Conservation (phyloP, 1,140 invertebrate species). For the Pseudomyrmex sp. region DNA sequence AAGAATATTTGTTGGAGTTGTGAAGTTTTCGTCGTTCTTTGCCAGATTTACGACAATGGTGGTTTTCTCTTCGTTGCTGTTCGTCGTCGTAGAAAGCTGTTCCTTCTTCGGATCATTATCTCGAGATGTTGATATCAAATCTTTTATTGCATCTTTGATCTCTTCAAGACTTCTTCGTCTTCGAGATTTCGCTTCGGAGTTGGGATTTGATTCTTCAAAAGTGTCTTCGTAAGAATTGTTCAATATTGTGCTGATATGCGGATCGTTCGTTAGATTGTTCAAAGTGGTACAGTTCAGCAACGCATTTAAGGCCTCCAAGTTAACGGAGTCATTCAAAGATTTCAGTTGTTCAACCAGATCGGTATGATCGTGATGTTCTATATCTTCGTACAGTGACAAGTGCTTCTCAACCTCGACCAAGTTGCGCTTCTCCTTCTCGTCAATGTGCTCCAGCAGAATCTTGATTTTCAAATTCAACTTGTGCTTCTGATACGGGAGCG, state of each 20-base stretch:
- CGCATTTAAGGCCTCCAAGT: conserved; percentile 54
- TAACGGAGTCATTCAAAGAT: conserved; percentile 65
- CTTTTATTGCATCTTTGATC: neutral
- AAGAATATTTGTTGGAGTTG: too few relatives aligned
- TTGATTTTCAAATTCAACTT: conserved; percentile 68
- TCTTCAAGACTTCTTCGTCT: conserved; percentile 34
- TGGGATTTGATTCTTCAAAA: too few relatives aligned
- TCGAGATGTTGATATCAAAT: neutral
- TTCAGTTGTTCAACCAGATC: conserved; percentile 62
- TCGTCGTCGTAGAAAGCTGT: too few relatives aligned
- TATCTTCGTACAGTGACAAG: conserved; percentile 62
- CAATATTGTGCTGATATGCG: neutral
- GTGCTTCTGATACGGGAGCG: conserved; percentile 19
- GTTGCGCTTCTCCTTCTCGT: conserved; percentile 68
- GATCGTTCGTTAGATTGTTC: conserved; percentile 23
- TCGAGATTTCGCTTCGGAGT: neutral
- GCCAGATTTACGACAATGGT: too few relatives aligned
- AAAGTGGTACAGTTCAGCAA: conserved; percentile 69
- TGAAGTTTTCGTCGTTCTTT: too few relatives aligned
- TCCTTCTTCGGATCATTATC: conserved; percentile 1
- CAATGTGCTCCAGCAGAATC: conserved; percentile 67
- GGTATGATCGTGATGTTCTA: conserved; percentile 36
- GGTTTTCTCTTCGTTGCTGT: too few relatives aligned
- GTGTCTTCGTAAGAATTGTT: too few relatives aligned
- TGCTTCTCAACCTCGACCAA: conserved; percentile 70